Evolutionary conservation across 2,797 vertebrate species (phyloP).

Genomic region (Thripadectes ignobilis): DNA sequence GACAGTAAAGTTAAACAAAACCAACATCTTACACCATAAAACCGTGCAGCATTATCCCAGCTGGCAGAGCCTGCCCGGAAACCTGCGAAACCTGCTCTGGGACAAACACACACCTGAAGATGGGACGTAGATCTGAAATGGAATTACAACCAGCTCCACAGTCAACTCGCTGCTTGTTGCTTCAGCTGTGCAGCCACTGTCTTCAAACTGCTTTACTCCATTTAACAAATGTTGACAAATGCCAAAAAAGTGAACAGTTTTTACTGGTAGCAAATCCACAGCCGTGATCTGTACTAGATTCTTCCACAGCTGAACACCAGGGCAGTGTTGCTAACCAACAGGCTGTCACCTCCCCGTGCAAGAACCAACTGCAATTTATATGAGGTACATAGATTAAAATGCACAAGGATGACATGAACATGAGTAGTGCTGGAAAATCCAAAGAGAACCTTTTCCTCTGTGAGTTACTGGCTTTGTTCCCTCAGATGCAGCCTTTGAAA

Average conservation of each 20-base stretch:
- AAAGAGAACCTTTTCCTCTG: neutral
- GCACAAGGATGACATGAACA: neutral
- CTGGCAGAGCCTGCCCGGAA: neutral
- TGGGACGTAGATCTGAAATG: accelerated
- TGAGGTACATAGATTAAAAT: neutral
- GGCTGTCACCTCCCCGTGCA: neutral
- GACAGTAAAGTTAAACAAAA: neutral
- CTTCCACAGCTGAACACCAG: neutral
- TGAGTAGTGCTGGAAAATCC: accelerated
- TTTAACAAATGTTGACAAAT: accelerated
- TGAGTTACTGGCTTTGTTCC: accelerated
- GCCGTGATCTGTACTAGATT: accelerated
- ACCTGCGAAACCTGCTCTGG: neutral
- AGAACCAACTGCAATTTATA: neutral
- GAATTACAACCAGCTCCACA: neutral
- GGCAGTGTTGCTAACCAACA: neutral
- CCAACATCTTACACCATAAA: neutral
- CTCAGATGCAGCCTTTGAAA: neutral
- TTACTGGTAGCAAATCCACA: accelerated
- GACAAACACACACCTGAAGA: neutral
- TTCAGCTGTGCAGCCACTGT: accelerated
- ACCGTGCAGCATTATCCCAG: neutral
- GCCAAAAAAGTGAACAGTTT: accelerated
- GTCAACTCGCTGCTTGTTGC: accelerated
- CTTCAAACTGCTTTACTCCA: neutral